Conservation (phyloP, 2,888 invertebrate species). For the Octodonta nipae region DNA sequence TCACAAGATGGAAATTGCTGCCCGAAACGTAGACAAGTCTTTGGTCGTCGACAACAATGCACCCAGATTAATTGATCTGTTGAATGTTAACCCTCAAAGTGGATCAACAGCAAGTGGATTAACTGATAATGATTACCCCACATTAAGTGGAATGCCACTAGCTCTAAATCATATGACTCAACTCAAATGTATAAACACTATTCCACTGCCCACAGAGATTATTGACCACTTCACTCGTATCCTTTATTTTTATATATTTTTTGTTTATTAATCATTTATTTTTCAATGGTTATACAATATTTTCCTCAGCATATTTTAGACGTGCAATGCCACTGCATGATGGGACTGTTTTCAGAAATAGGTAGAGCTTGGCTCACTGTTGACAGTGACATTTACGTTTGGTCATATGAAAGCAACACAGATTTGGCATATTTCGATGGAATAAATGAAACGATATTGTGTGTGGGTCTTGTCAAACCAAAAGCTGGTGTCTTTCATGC, state of each 20-base stretch:
- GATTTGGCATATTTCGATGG: slow-evolving; percentile 97
- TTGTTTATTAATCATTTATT: background rate
- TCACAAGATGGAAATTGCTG: slow-evolving; percentile 64
- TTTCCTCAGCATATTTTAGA: slow-evolving; percentile 41
- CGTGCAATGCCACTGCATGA: slow-evolving; percentile 89
- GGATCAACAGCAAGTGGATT: slow-evolving; percentile 80
- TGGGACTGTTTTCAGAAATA: slow-evolving; percentile 95
- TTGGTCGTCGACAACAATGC: slow-evolving; percentile 55
- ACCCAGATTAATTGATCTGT: slow-evolving; percentile 56
- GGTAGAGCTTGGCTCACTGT: slow-evolving; percentile 93
- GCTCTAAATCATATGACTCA: slow-evolving; percentile 59
- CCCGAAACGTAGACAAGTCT: slow-evolving; percentile 66
- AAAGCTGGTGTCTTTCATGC: slow-evolving; percentile 78
- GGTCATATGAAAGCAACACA: slow-evolving; percentile 91
- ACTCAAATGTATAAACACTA: slow-evolving; percentile 65
- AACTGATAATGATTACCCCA: slow-evolving; percentile 82
- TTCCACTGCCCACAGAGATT: slow-evolving; percentile 84
- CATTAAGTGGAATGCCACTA: slow-evolving; percentile 53
- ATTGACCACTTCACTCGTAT: slow-evolving; percentile 92
- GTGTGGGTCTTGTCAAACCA: slow-evolving; percentile 81
- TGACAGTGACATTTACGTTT: slow-evolving; percentile 93
- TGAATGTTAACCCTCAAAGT: slow-evolving; percentile 51
- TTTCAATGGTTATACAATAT: slow-evolving; percentile 1
- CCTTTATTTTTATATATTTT: slow-evolving; percentile 39
- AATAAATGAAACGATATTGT: slow-evolving; percentile 82